Evolutionary conservation across 2,888 invertebrate species (phyloP), one percentile per base, ranked within the genome.

Genomic region (Blera fallax): DNA sequence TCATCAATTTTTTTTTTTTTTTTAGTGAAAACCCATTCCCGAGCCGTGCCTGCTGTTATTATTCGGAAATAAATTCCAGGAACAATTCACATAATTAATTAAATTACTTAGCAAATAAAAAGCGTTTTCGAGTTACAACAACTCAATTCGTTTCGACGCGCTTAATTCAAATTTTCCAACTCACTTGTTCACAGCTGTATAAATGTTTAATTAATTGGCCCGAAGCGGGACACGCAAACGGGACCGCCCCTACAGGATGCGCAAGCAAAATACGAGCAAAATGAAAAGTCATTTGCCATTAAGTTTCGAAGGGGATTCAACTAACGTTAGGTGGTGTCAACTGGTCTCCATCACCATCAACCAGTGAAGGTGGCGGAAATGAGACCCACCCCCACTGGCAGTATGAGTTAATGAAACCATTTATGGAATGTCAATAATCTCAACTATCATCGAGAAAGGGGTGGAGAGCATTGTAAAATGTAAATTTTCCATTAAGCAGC

Each of bases 201-300:
- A 80, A 62, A 60, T 67, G 43, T 45, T 67, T 34, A 43, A 74
- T 60, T 80, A 62, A 74, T 80, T 80, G 54, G 50, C 50, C n/a
- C 14, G n/a, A 24, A 16, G 45, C 11, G 32, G n/a, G n/a, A n/a
- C n/a, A n/a, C n/a, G n/a, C n/a, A 56, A 70, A 48, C 2, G 8
- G 29, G 3, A 2, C 27, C 43, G 21, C 34, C 21, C 21, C 18
- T 18, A 2, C 18, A 29, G 16, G 21, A 43, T 8, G 11, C n/a
- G 21, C 6, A 7, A 21, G 8, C 6, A 27, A 43, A 11, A 11
- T 14, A n/a, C 16, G 58, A 11, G 6, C 14, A 40, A 62, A 34
- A 14, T 73, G n/a, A 48, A 74, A 76, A 76, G 69, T 64, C 76
- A 76, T 45, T 67, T 56, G 45, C 37, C 6, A 32, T 29, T 54